phyloP scores from a whole-genome alignment of 2,888 invertebrate genomes.

The Abrostola triplasia region DNA sequence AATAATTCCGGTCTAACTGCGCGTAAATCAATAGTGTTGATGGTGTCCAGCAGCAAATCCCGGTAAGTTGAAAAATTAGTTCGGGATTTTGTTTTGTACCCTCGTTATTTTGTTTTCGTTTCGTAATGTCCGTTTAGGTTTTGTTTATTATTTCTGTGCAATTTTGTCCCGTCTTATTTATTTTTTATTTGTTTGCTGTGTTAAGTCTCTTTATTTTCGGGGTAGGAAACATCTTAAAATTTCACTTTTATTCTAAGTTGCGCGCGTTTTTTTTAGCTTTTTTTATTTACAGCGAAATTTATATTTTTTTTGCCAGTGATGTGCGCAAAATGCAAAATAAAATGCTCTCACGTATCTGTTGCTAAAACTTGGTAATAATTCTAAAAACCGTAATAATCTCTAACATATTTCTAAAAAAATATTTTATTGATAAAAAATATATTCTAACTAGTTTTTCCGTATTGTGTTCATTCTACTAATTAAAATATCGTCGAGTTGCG shows the following conservation, averaged over 20 bases:
- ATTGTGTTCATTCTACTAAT: no score
- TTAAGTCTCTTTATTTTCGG: background rate
- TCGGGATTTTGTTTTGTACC: slow-evolving; percentile 9
- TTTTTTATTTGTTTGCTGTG: background rate
- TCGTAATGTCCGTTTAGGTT: slow-evolving; percentile 7
- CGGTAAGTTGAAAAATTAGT: slow-evolving; percentile 22
- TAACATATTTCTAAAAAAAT: no score
- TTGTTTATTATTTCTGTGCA: background rate
- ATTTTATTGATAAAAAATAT: no score
- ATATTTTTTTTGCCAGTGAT: background rate
- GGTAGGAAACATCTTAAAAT: background rate
- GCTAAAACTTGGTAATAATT: background rate
- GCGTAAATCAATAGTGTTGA: slow-evolving; percentile 8
- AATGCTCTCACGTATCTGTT: background rate
- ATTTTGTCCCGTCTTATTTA: background rate
- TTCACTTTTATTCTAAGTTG: background rate
- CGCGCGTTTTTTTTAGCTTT: background rate
- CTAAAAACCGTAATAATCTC: no score
- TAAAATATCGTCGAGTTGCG: no score
- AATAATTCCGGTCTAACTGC: background rate
- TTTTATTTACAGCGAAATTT: background rate
- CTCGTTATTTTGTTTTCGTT: slow-evolving; percentile 18
- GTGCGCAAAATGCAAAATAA: background rate
- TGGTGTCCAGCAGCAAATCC: background rate
- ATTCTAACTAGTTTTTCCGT: no score